These are phyloP conservation scores for Diachasma alloeum DNA, from an alignment of 1,140 invertebrate species.

Conservation along the genomic window DNA sequence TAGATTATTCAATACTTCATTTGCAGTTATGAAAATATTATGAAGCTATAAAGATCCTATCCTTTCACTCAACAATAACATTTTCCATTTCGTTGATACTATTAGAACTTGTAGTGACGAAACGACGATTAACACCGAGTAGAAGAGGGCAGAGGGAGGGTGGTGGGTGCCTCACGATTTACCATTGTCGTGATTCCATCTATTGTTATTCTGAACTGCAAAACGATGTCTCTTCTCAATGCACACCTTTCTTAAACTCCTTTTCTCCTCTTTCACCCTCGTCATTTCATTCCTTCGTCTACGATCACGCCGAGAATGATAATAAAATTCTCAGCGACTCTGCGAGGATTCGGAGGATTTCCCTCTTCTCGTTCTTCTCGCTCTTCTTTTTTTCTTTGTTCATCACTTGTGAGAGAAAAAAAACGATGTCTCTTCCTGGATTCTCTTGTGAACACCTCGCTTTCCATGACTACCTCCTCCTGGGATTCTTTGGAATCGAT, in stretches of 20 bases:
- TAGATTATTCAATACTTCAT: too few species aligned
- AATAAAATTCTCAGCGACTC: constrained; percentile 4
- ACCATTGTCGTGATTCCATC: constrained; percentile 7
- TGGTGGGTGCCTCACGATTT: not conserved
- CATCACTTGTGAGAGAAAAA: not conserved
- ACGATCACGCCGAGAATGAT: constrained; percentile 9
- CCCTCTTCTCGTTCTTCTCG: not conserved
- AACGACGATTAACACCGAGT: not conserved
- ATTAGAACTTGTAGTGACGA: not conserved
- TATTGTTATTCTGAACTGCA: constrained; percentile 5
- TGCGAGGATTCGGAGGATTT: not conserved
- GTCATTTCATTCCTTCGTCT: not conserved
- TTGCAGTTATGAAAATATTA: not conserved
- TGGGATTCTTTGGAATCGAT: not conserved
- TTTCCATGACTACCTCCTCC: not conserved
- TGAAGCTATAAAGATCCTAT: not conserved
- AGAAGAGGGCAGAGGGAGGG: not conserved
- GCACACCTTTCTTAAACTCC: not conserved
- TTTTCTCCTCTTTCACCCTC: not conserved
- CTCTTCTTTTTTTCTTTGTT: not conserved
- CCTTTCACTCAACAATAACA: constrained; percentile 1
- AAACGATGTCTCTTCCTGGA: not conserved
- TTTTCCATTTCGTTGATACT: not conserved
- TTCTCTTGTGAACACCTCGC: not conserved
- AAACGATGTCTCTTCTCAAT: not conserved